Conservation (phyloP, 2,113 vertebrate genomes). For the Gobius niger region DNA sequence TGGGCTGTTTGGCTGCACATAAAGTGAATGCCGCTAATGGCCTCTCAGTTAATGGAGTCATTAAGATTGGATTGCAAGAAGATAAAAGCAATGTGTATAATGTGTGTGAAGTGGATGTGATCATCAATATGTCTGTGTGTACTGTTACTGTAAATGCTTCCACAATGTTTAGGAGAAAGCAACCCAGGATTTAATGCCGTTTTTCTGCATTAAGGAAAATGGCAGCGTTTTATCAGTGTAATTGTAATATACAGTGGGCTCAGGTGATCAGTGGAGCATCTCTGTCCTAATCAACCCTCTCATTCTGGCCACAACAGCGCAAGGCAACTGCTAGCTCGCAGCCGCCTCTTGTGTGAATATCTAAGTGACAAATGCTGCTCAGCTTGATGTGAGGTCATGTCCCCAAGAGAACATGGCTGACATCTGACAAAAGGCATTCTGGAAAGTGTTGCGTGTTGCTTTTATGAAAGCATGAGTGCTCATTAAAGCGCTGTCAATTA, state of each 20-base stretch:
- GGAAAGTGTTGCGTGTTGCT: conserved; percentile 57
- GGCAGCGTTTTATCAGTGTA: conserved; percentile 48
- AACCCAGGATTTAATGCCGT: conserved; percentile 26
- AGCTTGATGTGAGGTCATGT: conserved; percentile 48
- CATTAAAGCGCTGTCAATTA: conserved; percentile 58
- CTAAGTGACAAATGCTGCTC: conserved; percentile 41
- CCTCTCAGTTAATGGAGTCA: conserved; percentile 72
- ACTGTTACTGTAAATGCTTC: conserved; percentile 38
- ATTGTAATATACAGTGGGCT: conserved; percentile 41
- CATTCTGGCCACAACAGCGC: conserved; percentile 35
- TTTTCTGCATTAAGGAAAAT: conserved; percentile 32
- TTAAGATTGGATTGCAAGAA: conserved; percentile 69
- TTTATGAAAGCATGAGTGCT: conserved; percentile 53
- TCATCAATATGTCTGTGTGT: conserved; percentile 43
- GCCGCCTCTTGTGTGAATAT: conserved; percentile 22
- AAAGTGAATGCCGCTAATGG: conserved; percentile 72
- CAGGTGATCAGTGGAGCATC: conserved; percentile 54
- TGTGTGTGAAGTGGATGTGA: conserved; percentile 46
- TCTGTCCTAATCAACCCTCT: conserved; percentile 41
- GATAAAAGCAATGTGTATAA: conserved; percentile 68
- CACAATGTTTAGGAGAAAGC: conserved; percentile 24
- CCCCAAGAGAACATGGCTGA: conserved; percentile 22
- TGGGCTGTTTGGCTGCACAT: conserved; percentile 66
- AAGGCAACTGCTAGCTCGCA: conserved; percentile 27
- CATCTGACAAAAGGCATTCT: conserved; percentile 54